These are phyloP conservation scores for Synaphobranchus kaupii DNA, from an alignment of 2,797 vertebrate genomes.

Conservation along the genomic window DNA sequence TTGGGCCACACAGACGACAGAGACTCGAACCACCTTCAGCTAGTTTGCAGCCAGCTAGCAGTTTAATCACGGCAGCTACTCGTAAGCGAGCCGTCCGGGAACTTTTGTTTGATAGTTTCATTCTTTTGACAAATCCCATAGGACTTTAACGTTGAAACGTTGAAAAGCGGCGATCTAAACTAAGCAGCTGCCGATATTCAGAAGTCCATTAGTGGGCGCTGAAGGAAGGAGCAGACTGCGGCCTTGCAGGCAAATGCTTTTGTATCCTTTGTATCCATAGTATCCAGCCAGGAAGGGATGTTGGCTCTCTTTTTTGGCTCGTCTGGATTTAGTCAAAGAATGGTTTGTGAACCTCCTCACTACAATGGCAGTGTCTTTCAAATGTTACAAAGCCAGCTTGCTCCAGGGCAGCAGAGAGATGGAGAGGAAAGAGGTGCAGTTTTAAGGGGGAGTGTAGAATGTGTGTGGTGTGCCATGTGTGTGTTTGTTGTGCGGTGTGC, in stretches of 20 bases:
- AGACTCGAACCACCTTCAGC: background rate
- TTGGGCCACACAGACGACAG: background rate
- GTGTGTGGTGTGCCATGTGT: conserved; percentile 41
- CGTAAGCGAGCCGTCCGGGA: background rate
- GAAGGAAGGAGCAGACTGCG: background rate
- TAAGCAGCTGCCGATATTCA: background rate
- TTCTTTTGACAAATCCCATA: background rate
- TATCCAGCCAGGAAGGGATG: conserved; percentile 7
- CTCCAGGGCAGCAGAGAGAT: conserved; percentile 11
- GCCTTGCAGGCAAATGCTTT: conserved; percentile 9
- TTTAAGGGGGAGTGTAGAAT: background rate
- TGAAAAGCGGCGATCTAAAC: background rate
- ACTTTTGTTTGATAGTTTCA: background rate
- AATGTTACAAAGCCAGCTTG: conserved; percentile 14
- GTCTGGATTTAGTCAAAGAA: background rate
- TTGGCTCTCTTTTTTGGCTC: background rate
- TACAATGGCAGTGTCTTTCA: background rate
- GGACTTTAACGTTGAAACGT: background rate
- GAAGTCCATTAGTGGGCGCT: background rate
- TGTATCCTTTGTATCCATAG: conserved; percentile 9
- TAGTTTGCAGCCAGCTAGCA: background rate
- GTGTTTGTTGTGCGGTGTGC: background rate
- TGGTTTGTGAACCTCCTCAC: conserved; percentile 42
- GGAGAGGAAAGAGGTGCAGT: background rate
- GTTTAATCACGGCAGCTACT: background rate